These are phyloP conservation scores for Myocastor coypus DNA, from an alignment of 2,113 vertebrate genomes.

Conservation along the genomic window DNA sequence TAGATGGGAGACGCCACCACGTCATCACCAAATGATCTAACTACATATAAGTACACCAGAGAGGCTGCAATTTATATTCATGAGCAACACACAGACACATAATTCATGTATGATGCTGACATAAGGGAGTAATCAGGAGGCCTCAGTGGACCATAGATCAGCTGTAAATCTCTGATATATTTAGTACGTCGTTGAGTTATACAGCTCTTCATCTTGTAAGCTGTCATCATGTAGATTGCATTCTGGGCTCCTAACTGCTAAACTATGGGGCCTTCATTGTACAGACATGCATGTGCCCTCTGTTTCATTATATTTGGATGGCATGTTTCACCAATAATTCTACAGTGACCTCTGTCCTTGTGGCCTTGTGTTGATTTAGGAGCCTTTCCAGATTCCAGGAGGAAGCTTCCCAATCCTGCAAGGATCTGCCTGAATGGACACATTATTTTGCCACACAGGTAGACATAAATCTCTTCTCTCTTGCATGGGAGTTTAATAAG, in stretches of 20 bases:
- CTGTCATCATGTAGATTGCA: background rate
- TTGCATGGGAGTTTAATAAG: constrained; percentile 8
- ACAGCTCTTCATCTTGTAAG: constrained; percentile 60
- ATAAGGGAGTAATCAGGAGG: constrained; percentile 68
- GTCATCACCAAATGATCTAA: constrained; percentile 71
- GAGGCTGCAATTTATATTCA: constrained; percentile 80
- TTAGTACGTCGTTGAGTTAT: constrained; percentile 28
- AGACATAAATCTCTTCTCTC: constrained; percentile 26
- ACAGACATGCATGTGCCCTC: background rate
- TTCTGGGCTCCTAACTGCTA: background rate
- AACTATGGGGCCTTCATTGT: background rate
- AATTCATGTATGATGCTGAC: constrained; percentile 66
- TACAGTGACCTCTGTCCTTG: constrained; percentile 25
- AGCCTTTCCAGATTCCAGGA: constrained; percentile 14
- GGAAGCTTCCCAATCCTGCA: background rate
- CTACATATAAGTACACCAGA: constrained; percentile 71
- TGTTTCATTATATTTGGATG: background rate
- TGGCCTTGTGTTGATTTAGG: background rate
- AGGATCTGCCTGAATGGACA: background rate
- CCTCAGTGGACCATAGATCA: constrained; percentile 37
- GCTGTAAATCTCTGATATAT: constrained; percentile 30
- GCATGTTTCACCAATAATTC: constrained; percentile 27
- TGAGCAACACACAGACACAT: constrained; percentile 73
- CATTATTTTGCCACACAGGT: background rate
- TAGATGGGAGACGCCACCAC: constrained; percentile 67